phyloP scores from a whole-genome alignment of 2,797 vertebrate genomes.

The Leptatherina wallacei region DNA sequence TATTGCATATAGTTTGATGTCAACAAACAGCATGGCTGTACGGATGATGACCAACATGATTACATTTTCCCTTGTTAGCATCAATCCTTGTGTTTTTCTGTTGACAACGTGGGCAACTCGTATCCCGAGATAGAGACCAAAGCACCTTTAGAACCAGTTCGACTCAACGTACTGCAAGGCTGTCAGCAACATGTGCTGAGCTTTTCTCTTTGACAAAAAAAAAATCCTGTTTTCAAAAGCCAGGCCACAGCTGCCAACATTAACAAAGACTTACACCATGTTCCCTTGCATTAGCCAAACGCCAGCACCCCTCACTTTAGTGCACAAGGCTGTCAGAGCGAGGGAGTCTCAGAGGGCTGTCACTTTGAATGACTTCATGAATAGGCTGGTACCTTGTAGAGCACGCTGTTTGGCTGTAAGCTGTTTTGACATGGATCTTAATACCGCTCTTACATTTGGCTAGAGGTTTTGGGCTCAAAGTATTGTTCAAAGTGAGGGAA shows the following conservation, averaged over 20 bases:
- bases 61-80: slow-evolving; percentile 32
- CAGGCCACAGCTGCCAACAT: slow-evolving; percentile 61
- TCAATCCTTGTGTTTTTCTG: slow-evolving; percentile 35
- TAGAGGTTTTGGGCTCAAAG: slow-evolving; percentile 66
- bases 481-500: slow-evolving; percentile 41
- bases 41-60: slow-evolving; percentile 34
- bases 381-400: slow-evolving; percentile 63
- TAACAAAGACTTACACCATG: slow-evolving; percentile 66
- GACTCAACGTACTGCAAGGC: slow-evolving; percentile 23
- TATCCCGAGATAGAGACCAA: slow-evolving; percentile 32
- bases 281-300: slow-evolving; percentile 53
- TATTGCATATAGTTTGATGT: slow-evolving; percentile 31
- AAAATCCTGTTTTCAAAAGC: slow-evolving; percentile 51
- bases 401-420: slow-evolving; percentile 69
- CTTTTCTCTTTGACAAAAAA: slow-evolving; percentile 22
- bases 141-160: slow-evolving; percentile 26
- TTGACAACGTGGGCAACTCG: slow-evolving; percentile 41
- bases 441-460: slow-evolving; percentile 77
- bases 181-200: slow-evolving; percentile 34
- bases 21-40: slow-evolving; percentile 33
- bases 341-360: slow-evolving; percentile 65
- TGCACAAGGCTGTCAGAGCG: slow-evolving; percentile 44
- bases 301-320: slow-evolving; percentile 39
- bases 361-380: slow-evolving; percentile 80
- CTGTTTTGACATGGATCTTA: slow-evolving; percentile 82